Base-by-base conservation (phyloP, 2,797 vertebrate genomes). In the Sebastes hopkinsi region DNA sequence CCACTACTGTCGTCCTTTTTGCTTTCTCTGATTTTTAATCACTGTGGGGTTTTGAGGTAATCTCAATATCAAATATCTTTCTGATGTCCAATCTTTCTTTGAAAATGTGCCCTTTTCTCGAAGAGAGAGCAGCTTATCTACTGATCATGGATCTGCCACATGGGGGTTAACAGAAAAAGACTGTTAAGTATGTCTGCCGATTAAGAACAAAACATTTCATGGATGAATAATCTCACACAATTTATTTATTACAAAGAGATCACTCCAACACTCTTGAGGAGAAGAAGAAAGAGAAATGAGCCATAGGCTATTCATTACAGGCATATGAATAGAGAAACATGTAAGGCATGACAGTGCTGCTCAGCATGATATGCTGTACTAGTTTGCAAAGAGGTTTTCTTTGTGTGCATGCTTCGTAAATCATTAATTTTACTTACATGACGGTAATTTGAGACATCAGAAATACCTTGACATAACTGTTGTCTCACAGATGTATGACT, bases 401-500 rank as follows among this genome's bases (percentile, higher is more conserved):
- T 87, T 89, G 72, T 83, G 74, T 64, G 22, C 42, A 36, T 25
- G 67, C 79, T 79, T 84, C 62, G 56, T 62, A 72, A 89, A 74
- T 81, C 81, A 78, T 90, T 83, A 30, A 80, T 79, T 80, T 85
- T 81, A 76, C 69, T 79, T 72, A 72, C 77, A 79, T 65, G 75
- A 66, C 11, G 7, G 87, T 88, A 84, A 91, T 80, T 73, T 81
- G 70, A 90, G 62, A 82, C 58, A 52, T 64, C 18, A 64, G 79
- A 80, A 76, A 81, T 77, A 69, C 79, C 56, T 83, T 7, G 14
- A 75, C 72, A 75, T 72, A 14, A 2, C 55, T 60, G 67, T 83
- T 91, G 80, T 87, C 86, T 81, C n/a, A 58, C 64, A 77, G 83
- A 86, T 80, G 83, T 79, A 84, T 75, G 65, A 79, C 59, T 83